These are phyloP conservation scores for Periophthalmus modestus DNA, from an alignment of 2,113 vertebrate genomes.

Conservation along the genomic window DNA sequence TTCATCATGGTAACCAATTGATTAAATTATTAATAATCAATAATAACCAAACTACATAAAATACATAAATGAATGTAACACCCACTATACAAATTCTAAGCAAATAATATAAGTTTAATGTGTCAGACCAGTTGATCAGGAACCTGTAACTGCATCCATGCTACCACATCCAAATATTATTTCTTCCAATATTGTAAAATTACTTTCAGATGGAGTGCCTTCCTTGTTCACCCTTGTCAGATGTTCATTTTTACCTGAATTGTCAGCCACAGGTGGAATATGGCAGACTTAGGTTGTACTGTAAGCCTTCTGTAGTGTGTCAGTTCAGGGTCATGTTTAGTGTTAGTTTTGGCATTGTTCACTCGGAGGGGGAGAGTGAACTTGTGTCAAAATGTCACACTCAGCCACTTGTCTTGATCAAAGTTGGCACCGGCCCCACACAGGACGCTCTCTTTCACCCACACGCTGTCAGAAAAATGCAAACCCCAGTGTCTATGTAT, in stretches of 20 bases:
- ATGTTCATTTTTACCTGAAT: not conserved
- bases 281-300: not conserved
- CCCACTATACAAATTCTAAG: not conserved
- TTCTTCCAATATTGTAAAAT: not conserved
- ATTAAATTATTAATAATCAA: not conserved
- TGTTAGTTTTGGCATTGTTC: conserved; percentile 41
- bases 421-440: conserved; percentile 20
- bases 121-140: not conserved
- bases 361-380: conserved; percentile 34
- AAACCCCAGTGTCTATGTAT: not conserved
- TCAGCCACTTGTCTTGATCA: conserved; percentile 42
- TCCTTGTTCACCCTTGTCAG: not conserved
- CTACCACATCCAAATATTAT: not conserved
- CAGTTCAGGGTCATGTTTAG: conserved; percentile 39
- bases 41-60: not conserved
- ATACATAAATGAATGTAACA: not conserved
- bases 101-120: not conserved
- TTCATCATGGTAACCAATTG: no score
- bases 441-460: conserved; percentile 6
- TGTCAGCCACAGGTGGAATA: conserved; percentile 13
- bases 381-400: conserved; percentile 52
- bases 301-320: conserved; percentile 21
- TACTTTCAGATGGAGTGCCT: not conserved
- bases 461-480: conserved; percentile 1
- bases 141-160: not conserved